Evolutionary conservation across 1,140 invertebrate genomes (phyloP).

Genomic region (Nomia melanderi): DNA sequence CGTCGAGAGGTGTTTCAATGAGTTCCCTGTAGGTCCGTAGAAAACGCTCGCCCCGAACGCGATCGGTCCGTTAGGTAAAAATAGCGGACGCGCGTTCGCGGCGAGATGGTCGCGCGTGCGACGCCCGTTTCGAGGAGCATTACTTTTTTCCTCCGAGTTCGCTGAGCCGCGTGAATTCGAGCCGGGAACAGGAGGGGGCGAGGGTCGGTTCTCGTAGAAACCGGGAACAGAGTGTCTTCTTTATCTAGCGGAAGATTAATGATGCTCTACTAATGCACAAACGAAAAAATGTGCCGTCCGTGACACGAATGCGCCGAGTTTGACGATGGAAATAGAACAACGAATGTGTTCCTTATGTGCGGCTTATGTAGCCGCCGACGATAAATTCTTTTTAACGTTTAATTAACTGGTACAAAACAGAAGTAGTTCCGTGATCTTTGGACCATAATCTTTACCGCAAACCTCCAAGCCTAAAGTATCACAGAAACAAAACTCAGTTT

Average conservation of each 20-base stretch:
- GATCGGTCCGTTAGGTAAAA: conserved; percentile 17
- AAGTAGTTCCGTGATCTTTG: no score
- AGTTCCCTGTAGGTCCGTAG: not conserved
- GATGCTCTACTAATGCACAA: not conserved
- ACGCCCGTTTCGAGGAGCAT: not conserved
- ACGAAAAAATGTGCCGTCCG: conserved; percentile 21
- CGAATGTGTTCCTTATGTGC: conserved; percentile 2
- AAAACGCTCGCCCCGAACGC: not conserved
- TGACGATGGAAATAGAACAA: conserved; percentile 12
- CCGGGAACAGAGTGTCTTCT: not conserved
- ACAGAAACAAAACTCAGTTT: no score
- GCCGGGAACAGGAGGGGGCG: not conserved
- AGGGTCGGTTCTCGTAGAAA: not conserved
- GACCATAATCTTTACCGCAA: no score
- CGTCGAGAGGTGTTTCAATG: not conserved
- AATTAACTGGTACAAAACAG: not conserved
- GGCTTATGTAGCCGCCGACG: not conserved
- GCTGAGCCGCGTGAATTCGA: not conserved
- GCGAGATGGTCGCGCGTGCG: not conserved
- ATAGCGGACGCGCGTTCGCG: not conserved
- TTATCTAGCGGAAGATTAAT: conserved; percentile 19
- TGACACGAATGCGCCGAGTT: conserved; percentile 20
- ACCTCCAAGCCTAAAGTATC: no score
- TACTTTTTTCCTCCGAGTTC: not conserved
- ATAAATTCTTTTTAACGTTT: not conserved